Evolutionary conservation across 2,888 invertebrate genomes (phyloP).

Genomic region (Apodemia zela): DNA sequence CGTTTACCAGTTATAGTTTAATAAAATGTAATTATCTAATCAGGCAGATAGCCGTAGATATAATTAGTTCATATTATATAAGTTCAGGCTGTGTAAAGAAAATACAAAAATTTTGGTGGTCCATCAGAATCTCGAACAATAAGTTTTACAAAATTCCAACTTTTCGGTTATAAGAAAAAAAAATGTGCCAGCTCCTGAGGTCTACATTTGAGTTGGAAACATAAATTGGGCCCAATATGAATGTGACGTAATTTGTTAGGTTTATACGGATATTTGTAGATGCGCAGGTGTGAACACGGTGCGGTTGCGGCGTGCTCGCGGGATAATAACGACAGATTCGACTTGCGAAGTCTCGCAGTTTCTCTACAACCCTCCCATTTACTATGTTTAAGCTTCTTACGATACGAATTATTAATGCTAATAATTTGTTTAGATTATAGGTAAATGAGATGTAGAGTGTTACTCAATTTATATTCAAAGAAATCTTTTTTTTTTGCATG

Average conservation of each 20-base stretch:
- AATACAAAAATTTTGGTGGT: too few species aligned
- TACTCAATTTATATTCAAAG: slow-evolving; percentile 54
- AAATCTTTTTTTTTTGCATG: too few species aligned
- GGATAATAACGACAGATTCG: slow-evolving; percentile 73
- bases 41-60: too few species aligned
- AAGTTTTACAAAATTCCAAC: too few species aligned
- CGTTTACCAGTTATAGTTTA: too few species aligned
- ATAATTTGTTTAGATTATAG: neutral
- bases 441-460: slow-evolving; percentile 40
- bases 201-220: slow-evolving; percentile 53
- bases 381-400: slow-evolving; percentile 7
- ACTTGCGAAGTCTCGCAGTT: slow-evolving; percentile 60
- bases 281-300: slow-evolving; percentile 60
- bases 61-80: too few species aligned
- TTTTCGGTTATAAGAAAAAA: neutral
- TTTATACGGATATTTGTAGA: slow-evolving; percentile 71
- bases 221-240: slow-evolving; percentile 60
- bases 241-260: slow-evolving; percentile 75
- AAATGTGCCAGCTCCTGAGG: neutral
- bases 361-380: slow-evolving; percentile 28
- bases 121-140: too few species aligned
- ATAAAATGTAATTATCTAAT: too few species aligned
- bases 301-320: slow-evolving; percentile 42
- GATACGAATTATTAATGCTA: neutral
- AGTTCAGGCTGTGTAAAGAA: too few species aligned